These are phyloP conservation scores for Oscheius sp. DNA, from an alignment of 1,140 invertebrate genomes.

Conservation along the genomic window DNA sequence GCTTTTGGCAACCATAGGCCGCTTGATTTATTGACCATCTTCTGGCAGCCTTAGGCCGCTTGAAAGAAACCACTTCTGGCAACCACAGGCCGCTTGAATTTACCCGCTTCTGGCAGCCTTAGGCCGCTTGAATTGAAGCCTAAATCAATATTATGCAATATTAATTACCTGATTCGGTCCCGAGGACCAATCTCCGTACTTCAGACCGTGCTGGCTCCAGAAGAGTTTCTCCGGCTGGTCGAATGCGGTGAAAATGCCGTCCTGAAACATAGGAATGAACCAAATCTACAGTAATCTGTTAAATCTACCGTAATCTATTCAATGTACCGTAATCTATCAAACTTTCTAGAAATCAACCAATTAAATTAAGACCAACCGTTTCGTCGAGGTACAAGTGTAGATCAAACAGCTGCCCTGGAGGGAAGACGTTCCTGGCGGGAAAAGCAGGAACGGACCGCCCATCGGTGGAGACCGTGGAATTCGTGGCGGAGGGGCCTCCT, in stretches of 20 bases:
- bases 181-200: conserved; percentile 87
- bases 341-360: neutral
- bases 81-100: neutral
- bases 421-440: conserved; percentile 16
- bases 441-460: too few relatives aligned
- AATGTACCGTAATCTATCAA: neutral
- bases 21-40: too few relatives aligned
- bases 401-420: conserved; percentile 14
- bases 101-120: too few relatives aligned
- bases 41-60: too few relatives aligned
- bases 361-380: too few relatives aligned
- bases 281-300: too few relatives aligned
- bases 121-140: neutral
- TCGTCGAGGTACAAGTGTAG: conserved; percentile 30
- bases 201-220: conserved; percentile 79
- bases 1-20: too few relatives aligned
- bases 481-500: conserved; percentile 3
- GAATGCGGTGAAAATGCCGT: conserved; percentile 16
- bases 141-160: too few relatives aligned
- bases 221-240: conserved; percentile 66
- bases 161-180: conserved; percentile 71
- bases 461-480: conserved; percentile 3
- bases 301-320: too few relatives aligned
- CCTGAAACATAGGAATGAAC: neutral
- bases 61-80: too few relatives aligned